Percentiles rank a stretch among this genome's conserved stretches.
Evolutionary conservation across 2,113 vertebrate species (phyloP).

Genomic region (Antigone vipio): DNA sequence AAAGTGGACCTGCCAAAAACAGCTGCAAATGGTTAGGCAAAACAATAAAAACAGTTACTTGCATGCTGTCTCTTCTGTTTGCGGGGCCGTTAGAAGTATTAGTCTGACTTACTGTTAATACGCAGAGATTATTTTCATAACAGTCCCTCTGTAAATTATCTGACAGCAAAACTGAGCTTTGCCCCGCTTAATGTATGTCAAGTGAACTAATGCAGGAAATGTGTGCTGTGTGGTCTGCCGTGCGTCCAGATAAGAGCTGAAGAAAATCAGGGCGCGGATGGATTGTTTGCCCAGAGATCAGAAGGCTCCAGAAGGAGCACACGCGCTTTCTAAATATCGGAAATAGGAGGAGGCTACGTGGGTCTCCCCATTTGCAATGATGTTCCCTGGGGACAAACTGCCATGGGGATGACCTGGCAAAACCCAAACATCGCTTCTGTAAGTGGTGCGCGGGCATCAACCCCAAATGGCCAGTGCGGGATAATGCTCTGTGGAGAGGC

Average conservation of each 20-base stretch:
- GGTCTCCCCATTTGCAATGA: not conserved
- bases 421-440: not conserved
- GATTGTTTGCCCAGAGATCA: not conserved
- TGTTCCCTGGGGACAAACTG: not conserved
- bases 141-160: not conserved
- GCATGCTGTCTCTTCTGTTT: not conserved
- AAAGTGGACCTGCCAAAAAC: not conserved
- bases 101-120: not conserved
- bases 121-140: not conserved
- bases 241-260: not conserved
- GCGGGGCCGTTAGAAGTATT: not conserved
- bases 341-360: not conserved
- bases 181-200: not conserved
- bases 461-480: too few relatives aligned
- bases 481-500: not conserved
- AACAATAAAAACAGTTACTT: not conserved
- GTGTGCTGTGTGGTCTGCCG: not conserved
- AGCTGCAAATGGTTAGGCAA: not conserved
- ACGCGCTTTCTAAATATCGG: rapidly evolving
- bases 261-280: not conserved
- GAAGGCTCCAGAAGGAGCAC: not conserved
- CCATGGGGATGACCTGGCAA: not conserved
- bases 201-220: not conserved
- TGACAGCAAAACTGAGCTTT: not conserved
- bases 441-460: not conserved